These are phyloP conservation scores for Gymnosoma rotundatum DNA, from an alignment of 2,888 invertebrate genomes.

Conservation along the genomic window DNA sequence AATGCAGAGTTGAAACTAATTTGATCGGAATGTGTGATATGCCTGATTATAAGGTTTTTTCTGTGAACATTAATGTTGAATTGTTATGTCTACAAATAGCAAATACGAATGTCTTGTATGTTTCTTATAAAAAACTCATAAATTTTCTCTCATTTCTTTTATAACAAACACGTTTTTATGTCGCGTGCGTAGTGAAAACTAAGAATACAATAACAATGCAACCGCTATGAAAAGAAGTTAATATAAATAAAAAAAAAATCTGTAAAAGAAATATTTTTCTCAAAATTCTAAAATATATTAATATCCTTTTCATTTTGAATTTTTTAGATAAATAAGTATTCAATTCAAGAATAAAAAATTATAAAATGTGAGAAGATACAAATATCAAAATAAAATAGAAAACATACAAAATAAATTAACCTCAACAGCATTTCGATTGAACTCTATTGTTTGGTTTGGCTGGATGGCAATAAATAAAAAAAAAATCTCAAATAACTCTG, in stretches of 20 bases:
- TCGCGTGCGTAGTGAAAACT: constrained; percentile 56
- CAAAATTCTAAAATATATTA: too few relatives aligned
- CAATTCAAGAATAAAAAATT: too few relatives aligned
- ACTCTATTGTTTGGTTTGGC: constrained; percentile 36
- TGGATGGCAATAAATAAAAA: constrained; percentile 15
- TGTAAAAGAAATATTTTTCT: not conserved
- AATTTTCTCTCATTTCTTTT: constrained; percentile 17
- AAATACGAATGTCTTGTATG: not conserved
- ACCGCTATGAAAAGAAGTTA: constrained; percentile 1
- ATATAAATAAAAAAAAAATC: not conserved
- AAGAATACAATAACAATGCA: not conserved
- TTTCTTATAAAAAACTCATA: constrained; percentile 7
- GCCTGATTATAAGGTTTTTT: too few relatives aligned
- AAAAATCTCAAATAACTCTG: constrained; percentile 23
- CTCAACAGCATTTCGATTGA: constrained; percentile 33
- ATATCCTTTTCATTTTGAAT: too few relatives aligned
- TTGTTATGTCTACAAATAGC: too few relatives aligned
- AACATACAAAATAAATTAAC: not conserved
- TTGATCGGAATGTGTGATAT: too few relatives aligned
- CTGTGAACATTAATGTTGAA: too few relatives aligned
- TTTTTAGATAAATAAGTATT: too few relatives aligned
- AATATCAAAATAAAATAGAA: constrained; percentile 11
- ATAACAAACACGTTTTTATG: constrained; percentile 51
- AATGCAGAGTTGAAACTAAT: too few relatives aligned
- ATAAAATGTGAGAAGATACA: not conserved